Evolutionary conservation across 2,888 invertebrate species (phyloP).

Genomic region (Amblyjoppa fuscipennis): DNA sequence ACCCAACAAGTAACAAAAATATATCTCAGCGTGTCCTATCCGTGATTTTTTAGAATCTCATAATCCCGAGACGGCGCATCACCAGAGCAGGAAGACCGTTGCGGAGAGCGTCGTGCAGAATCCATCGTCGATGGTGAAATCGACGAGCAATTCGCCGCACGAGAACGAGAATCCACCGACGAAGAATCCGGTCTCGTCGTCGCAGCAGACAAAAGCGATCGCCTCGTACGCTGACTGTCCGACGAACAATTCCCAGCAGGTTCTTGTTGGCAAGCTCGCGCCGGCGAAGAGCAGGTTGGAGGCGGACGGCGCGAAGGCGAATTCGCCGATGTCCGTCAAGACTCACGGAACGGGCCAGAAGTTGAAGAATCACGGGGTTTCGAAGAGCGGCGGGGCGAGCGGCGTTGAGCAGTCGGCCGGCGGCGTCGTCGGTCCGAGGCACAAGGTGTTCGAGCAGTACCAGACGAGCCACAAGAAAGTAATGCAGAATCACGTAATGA

Average conservation of each 20-base stretch:
- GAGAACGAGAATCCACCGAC: conserved; percentile 75
- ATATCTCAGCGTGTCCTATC: conserved; percentile 22
- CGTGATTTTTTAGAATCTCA: conserved; percentile 83
- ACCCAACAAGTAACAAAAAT: conserved; percentile 3
- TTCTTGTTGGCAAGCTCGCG: conserved; percentile 68
- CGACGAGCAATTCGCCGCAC: conserved; percentile 74
- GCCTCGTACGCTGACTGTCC: conserved; percentile 57
- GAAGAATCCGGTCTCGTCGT: conserved; percentile 58
- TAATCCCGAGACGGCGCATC: conserved; percentile 79
- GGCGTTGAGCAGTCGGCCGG: conserved; percentile 34
- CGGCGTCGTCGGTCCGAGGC: conserved; percentile 1
- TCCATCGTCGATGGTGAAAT: conserved; percentile 72
- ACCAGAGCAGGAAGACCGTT: conserved; percentile 76
- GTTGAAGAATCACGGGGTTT: conserved; percentile 79
- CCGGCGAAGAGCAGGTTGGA: conserved; percentile 75
- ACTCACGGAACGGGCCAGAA: conserved; percentile 77
- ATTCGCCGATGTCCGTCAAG: conserved; percentile 72
- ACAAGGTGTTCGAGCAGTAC: conserved; percentile 21
- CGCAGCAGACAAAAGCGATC: conserved; percentile 56
- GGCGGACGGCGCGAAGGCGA: conserved; percentile 69
- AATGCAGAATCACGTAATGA: conserved; percentile 78
- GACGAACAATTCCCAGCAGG: conserved; percentile 72
- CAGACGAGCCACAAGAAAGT: conserved; percentile 71
- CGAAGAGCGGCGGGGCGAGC: conserved; percentile 71
- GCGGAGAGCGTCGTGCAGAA: conserved; percentile 72